Evolutionary conservation across 2,888 invertebrate genomes (phyloP), one percentile per base, ranked within the genome.

Genomic region (Drosophila flavopinicola): DNA sequence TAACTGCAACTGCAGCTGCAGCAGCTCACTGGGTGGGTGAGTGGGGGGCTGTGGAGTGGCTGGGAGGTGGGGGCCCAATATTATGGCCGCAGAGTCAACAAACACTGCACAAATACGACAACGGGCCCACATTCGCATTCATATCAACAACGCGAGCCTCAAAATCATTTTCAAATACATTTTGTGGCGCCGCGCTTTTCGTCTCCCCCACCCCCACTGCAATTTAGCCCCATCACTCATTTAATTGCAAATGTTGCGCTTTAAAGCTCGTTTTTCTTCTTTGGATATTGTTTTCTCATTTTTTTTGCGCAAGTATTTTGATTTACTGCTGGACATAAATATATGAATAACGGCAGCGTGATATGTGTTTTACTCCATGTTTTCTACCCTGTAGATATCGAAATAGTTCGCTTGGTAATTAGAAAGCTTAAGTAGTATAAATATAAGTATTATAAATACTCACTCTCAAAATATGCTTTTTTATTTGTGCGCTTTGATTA

Each of bases 141-240:
- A 37, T 56, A 63, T 58, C 66, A 73, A 66, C 56, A 68, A 37
- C 54, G 57, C 48, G 47, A 48, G 47, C 61, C 69, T 59, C 48
- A 63, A 75, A 78, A 74, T 76, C 64, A 74, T 74, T 79, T 76
- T 70, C 69, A 71, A 74, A 76, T 72, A 64, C 69, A 68, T 71
- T 63, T 64, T 61, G 64, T 48, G 68, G 68, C 35, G 68, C 35
- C 35, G 9, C 6, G n/a, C 23, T 66, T 56, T 65, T 58, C 44
- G 35, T 27, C 7, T 25, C 5, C 2, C 20, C 32, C 41, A 7
- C 11, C 9, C 33, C 15, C 38, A 11, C 10, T 17, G 1, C 10
- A 11, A 15, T 39, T 48, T 51, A n/a, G n/a, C 61, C 42, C 51
- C 48, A 37, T 13, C 48, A 39, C 49, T 54, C 61, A 71, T 74